phyloP scores from a whole-genome alignment of 2,888 invertebrate species.

The Drosophila parthenogenetica region DNA sequence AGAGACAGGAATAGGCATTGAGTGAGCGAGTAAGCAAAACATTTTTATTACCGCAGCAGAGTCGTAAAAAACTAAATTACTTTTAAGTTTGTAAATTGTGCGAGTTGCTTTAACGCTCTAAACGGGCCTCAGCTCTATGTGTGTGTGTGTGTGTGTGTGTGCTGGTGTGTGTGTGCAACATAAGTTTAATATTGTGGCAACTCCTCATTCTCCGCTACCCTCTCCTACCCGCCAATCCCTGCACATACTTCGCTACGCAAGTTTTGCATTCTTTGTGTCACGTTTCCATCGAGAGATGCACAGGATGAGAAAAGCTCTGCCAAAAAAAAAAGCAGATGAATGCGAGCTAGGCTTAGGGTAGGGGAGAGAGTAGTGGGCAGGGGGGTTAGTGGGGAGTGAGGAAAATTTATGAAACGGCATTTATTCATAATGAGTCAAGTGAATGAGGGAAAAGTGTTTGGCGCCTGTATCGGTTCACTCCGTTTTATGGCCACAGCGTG shows the following conservation, averaged over 20 bases:
- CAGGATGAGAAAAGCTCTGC: conserved; percentile 46
- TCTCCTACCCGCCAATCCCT: neutral
- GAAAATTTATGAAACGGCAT: conserved; percentile 78
- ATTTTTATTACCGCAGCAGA: conserved; percentile 80
- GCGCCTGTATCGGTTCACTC: conserved; percentile 65
- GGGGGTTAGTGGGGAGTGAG: conserved; percentile 40
- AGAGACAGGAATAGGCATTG: conserved; percentile 30
- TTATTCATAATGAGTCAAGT: conserved; percentile 76
- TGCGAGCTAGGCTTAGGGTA: neutral
- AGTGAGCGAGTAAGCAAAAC: conserved; percentile 53
- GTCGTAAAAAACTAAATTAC: conserved; percentile 83
- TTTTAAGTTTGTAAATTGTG: conserved; percentile 81
- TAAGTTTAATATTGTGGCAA: conserved; percentile 67
- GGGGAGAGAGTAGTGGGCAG: neutral
- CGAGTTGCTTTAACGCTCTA: conserved; percentile 65
- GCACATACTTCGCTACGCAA: conserved; percentile 29
- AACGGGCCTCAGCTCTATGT: conserved; percentile 42
- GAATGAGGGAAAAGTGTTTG: conserved; percentile 65
- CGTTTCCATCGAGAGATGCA: conserved; percentile 64
- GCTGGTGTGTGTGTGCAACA: conserved; percentile 39
- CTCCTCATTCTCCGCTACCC: conserved; percentile 6
- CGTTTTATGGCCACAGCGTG: conserved; percentile 46
- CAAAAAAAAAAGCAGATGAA: conserved; percentile 9
- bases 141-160: conserved; percentile 22
- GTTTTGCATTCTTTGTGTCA: conserved; percentile 81